phyloP scores from a whole-genome alignment of 2,888 invertebrate species.

The Dascillus cervinus region DNA sequence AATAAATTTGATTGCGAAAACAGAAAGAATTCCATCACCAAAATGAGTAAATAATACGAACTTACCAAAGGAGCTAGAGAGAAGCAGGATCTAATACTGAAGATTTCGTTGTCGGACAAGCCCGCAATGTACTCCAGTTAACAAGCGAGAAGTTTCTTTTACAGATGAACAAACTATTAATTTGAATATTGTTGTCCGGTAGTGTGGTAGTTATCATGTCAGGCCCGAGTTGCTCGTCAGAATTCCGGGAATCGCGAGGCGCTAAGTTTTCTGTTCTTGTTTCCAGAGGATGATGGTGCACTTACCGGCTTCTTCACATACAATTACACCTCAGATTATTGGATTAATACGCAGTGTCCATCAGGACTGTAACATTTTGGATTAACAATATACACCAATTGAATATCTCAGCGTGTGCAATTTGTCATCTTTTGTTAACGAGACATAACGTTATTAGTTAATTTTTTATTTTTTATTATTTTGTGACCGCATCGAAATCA shows the following conservation, averaged over 20 bases:
- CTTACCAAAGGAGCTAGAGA: too few species aligned
- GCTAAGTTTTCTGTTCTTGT: slow-evolving; percentile 15
- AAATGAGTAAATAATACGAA: too few species aligned
- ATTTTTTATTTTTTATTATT: too few species aligned
- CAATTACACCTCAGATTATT: slow-evolving; percentile 22
- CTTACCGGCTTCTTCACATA: slow-evolving; percentile 18
- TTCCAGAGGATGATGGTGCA: slow-evolving; percentile 24
- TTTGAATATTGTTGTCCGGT: slow-evolving; percentile 27
- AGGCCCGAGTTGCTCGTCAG: slow-evolving; percentile 25
- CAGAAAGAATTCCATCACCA: too few species aligned
- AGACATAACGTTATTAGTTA: too few species aligned
- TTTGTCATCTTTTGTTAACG: too few species aligned
- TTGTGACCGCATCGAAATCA: too few species aligned
- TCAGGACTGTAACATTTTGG: slow-evolving; percentile 8
- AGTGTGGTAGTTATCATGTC: slow-evolving; percentile 24
- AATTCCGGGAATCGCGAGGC: slow-evolving; percentile 26
- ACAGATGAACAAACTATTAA: slow-evolving; percentile 22
- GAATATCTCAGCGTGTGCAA: slow-evolving; percentile 20
- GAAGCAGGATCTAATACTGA: too few species aligned
- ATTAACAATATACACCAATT: slow-evolving; percentile 16
- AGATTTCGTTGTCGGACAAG: too few species aligned
- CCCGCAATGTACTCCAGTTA: too few species aligned
- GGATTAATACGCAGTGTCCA: slow-evolving; percentile 17
- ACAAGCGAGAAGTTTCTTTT: slow-evolving; percentile 12
- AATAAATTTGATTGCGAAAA: too few species aligned